Evolutionary conservation across 1,140 invertebrate genomes (phyloP).

Genomic region (Temnothorax curvispinosus): DNA sequence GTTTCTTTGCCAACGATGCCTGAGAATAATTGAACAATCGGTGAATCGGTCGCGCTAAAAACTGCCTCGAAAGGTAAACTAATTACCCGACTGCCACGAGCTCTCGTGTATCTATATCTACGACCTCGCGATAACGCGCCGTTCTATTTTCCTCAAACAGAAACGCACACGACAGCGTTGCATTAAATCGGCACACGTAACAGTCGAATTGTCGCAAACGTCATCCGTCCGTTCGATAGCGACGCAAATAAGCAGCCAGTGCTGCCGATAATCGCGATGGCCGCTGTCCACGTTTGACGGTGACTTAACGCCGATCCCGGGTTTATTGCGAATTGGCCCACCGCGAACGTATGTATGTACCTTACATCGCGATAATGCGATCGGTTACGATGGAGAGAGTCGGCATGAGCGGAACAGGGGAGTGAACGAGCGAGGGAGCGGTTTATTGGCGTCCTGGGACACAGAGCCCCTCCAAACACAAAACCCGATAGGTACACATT

Average conservation of each 20-base stretch:
- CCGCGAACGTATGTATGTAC: conserved; percentile 62
- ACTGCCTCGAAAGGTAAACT: neutral
- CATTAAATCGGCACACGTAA: conserved; percentile 14
- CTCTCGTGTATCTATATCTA: conserved; percentile 28
- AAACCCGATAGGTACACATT: conserved; percentile 43
- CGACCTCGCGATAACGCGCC: conserved; percentile 47
- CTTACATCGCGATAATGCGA: conserved; percentile 61
- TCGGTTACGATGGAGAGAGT: conserved; percentile 54
- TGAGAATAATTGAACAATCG: conserved; percentile 3
- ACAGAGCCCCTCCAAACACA: conserved; percentile 8
- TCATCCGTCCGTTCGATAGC: conserved; percentile 60
- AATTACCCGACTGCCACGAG: conserved; percentile 6
- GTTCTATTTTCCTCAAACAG: conserved; percentile 6
- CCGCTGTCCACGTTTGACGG: conserved; percentile 73
- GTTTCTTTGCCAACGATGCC: neutral
- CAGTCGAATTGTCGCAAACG: conserved; percentile 11
- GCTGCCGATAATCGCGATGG: conserved; percentile 72
- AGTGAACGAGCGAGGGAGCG: conserved; percentile 38
- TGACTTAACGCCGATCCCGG: conserved; percentile 75
- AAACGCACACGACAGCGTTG: neutral
- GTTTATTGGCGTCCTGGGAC: conserved; percentile 51
- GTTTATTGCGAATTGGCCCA: conserved; percentile 29
- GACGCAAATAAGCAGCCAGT: conserved; percentile 68
- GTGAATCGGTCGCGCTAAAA: neutral
- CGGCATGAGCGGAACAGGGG: conserved; percentile 4